These are phyloP conservation scores for Sphaerophoria taeniata DNA, from an alignment of 2,888 invertebrate species.

Conservation along the genomic window DNA sequence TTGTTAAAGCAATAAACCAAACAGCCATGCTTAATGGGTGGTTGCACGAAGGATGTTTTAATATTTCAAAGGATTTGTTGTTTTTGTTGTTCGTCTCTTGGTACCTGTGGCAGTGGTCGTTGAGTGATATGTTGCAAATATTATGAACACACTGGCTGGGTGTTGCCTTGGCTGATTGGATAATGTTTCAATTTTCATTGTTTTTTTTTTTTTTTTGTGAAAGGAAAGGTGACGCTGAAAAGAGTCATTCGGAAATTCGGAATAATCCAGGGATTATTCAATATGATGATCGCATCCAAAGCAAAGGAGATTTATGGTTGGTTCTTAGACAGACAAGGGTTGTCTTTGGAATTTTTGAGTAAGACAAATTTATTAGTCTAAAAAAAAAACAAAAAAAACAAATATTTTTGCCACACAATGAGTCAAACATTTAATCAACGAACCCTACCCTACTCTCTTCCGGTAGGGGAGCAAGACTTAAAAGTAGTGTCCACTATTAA, in stretches of 20 bases:
- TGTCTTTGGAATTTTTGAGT: too few relatives aligned
- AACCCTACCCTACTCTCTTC: too few relatives aligned
- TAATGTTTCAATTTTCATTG: slow-evolving; percentile 63
- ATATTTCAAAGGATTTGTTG: slow-evolving; percentile 54
- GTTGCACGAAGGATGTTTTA: slow-evolving; percentile 67
- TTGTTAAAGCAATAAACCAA: slow-evolving; percentile 69
- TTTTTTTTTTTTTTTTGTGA: slow-evolving; percentile 9
- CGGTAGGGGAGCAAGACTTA: too few relatives aligned
- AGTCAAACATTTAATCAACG: too few relatives aligned
- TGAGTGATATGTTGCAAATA: slow-evolving; percentile 55
- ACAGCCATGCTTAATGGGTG: slow-evolving; percentile 66
- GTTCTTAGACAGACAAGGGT: too few relatives aligned
- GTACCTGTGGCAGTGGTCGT: slow-evolving; percentile 40
- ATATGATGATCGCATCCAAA: background rate
- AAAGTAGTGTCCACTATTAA: too few relatives aligned
- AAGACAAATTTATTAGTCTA: too few relatives aligned
- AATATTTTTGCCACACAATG: too few relatives aligned
- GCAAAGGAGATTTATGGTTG: too few relatives aligned
- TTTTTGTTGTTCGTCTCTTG: background rate
- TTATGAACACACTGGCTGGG: slow-evolving; percentile 52
- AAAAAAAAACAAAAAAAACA: too few relatives aligned
- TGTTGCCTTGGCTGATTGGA: slow-evolving; percentile 31
- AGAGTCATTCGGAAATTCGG: slow-evolving; percentile 7
- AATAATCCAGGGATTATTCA: background rate
- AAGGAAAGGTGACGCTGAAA: slow-evolving; percentile 18